Conservation (phyloP, 2,888 invertebrate species). For the Drosophila tanythrix region DNA sequence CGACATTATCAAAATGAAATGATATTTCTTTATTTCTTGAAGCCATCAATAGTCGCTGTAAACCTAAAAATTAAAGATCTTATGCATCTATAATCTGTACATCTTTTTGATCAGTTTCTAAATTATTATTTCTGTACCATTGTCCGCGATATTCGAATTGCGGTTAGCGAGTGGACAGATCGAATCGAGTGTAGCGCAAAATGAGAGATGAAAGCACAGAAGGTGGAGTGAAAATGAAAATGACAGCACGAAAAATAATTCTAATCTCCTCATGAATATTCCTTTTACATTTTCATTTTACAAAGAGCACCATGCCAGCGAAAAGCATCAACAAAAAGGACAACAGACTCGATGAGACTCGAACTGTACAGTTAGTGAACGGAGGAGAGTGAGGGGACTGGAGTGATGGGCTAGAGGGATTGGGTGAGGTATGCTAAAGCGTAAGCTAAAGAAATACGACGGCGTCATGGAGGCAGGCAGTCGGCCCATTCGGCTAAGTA, state of each 20-base stretch:
- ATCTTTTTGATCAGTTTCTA: not conserved
- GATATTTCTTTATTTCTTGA: not conserved
- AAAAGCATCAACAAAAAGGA: slow-evolving; percentile 74
- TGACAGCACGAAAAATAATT: slow-evolving; percentile 84
- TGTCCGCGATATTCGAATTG: not conserved
- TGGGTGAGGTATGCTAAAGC: slow-evolving; percentile 26
- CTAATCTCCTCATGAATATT: slow-evolving; percentile 85
- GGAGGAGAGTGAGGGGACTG: not conserved
- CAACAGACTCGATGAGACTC: slow-evolving; percentile 43
- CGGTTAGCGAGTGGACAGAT: not conserved
- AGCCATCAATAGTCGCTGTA: no score
- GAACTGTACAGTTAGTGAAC: not conserved
- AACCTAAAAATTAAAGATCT: not conserved
- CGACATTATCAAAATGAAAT: not conserved
- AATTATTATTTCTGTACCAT: not conserved
- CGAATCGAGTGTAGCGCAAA: slow-evolving; percentile 37
- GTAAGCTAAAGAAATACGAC: slow-evolving; percentile 72
- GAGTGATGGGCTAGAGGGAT: not conserved
- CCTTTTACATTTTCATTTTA: slow-evolving; percentile 82
- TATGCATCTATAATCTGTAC: not conserved
- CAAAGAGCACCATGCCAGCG: slow-evolving; percentile 68
- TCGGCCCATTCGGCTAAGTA: slow-evolving; percentile 62
- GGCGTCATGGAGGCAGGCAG: slow-evolving; percentile 53
- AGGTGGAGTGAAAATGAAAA: slow-evolving; percentile 73
- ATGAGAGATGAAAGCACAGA: slow-evolving; percentile 58